Evolutionary conservation across 2,797 vertebrate genomes (phyloP).

Genomic region (Pogoniulus pusillus): DNA sequence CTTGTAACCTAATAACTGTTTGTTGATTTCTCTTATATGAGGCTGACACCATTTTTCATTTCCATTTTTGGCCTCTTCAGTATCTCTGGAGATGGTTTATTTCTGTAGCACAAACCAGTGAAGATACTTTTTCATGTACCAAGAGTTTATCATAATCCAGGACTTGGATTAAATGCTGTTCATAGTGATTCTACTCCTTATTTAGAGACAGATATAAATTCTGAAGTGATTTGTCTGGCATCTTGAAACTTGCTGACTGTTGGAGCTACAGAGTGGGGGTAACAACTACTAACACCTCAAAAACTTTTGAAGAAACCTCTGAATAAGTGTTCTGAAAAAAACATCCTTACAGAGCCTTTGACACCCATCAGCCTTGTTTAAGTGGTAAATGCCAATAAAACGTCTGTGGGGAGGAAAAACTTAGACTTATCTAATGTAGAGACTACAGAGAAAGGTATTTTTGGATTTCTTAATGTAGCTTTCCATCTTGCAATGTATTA

Average conservation of each 20-base stretch:
- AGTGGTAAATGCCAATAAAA: constrained; percentile 35
- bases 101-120: not conserved
- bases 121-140: not conserved
- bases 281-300: not conserved
- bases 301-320: not conserved
- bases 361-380: constrained; percentile 46
- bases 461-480: constrained; percentile 66
- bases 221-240: not conserved
- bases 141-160: not conserved
- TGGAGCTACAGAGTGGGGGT: not conserved
- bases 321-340: constrained; percentile 49
- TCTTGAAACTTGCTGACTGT: not conserved
- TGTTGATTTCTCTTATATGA: not conserved
- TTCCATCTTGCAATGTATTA: constrained; percentile 57
- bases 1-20: not conserved
- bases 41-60: not conserved
- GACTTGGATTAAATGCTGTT: not conserved
- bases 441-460: constrained; percentile 53
- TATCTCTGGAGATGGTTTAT: not conserved
- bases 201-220: not conserved
- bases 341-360: not conserved
- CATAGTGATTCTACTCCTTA: not conserved
- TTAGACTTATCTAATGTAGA: constrained; percentile 35
- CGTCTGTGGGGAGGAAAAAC: constrained; percentile 23
- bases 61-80: not conserved